Conservation (phyloP, 2,888 invertebrate species). For the Orchestes rusci region DNA sequence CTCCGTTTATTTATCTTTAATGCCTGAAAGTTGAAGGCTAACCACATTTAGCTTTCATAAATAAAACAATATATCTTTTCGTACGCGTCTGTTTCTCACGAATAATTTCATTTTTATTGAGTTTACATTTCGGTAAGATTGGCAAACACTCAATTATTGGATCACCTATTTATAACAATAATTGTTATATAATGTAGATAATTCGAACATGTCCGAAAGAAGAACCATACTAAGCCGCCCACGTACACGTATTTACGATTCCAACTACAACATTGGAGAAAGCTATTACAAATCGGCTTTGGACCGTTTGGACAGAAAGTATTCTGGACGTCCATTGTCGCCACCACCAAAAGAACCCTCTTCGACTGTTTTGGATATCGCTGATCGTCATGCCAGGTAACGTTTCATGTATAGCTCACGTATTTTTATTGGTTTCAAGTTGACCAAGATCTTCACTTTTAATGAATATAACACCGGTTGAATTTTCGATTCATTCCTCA, state of each 20-base stretch:
- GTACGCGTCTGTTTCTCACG: no score
- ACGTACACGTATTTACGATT: conserved; percentile 76
- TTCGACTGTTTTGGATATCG: conserved; percentile 33
- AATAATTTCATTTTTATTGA: no score
- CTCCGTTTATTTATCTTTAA: no score
- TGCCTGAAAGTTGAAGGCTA: no score
- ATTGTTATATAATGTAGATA: conserved; percentile 3
- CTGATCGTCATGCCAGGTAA: conserved; percentile 40
- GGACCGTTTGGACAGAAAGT: conserved; percentile 68
- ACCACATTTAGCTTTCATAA: no score
- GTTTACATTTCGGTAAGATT: no score
- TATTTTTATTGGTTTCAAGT: no score
- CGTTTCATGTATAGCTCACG: neutral
- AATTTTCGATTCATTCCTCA: no score
- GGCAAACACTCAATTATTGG: conserved; percentile 10
- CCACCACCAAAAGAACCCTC: conserved; percentile 31
- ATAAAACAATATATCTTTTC: no score
- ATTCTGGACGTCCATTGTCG: conserved; percentile 47
- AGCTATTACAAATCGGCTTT: conserved; percentile 74
- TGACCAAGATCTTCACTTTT: no score
- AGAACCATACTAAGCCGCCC: conserved; percentile 49
- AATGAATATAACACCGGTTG: no score
- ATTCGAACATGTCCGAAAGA: conserved; percentile 25
- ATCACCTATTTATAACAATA: conserved; percentile 12
- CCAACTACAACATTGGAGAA: conserved; percentile 79